Percentiles rank a stretch among this genome's conserved stretches.
phyloP scores from a whole-genome alignment of 2,888 invertebrate species.

The Seladonia tumulorum region DNA sequence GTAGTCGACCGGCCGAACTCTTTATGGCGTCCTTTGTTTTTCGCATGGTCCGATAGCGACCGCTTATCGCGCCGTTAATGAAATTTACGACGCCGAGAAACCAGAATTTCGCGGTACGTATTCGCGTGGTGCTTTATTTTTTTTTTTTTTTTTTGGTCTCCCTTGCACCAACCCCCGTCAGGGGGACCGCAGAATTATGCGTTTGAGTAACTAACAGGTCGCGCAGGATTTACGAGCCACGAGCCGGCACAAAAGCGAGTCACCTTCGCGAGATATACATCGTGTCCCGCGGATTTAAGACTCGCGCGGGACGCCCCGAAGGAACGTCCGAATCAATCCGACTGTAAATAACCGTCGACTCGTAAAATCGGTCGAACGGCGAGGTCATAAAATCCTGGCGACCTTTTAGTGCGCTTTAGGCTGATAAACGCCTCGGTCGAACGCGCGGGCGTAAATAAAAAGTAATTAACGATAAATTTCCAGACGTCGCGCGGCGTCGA shows the following conservation, averaged over 20 bases:
- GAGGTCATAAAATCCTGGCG: slow-evolving; percentile 54
- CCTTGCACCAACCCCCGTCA: background rate
- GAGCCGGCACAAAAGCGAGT: slow-evolving; percentile 50
- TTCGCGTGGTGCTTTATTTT: background rate
- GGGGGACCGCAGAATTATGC: slow-evolving; percentile 52
- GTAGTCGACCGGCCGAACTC: slow-evolving; percentile 39
- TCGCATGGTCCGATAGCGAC: slow-evolving; percentile 43
- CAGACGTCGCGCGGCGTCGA: slow-evolving; percentile 5
- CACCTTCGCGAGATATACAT: slow-evolving; percentile 29
- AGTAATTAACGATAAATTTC: slow-evolving; percentile 71
- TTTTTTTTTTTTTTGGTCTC: background rate
- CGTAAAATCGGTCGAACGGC: slow-evolving; percentile 67
- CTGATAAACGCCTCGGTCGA: slow-evolving; percentile 59
- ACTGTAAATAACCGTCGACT: slow-evolving; percentile 69
- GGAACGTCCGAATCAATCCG: slow-evolving; percentile 67
- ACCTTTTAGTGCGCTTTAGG: slow-evolving; percentile 59
- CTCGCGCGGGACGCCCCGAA: slow-evolving; percentile 46
- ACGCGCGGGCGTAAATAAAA: slow-evolving; percentile 65
- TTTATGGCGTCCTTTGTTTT: slow-evolving; percentile 51
- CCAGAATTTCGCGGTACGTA: slow-evolving; percentile 43
- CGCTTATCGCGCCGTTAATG: slow-evolving; percentile 57
- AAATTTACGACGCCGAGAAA: slow-evolving; percentile 55
- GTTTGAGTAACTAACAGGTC: slow-evolving; percentile 58
- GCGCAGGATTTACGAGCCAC: slow-evolving; percentile 57
- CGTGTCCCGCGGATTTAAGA: slow-evolving; percentile 49